Conservation (phyloP, 2,113 vertebrate genomes). For the Procavia capensis region DNA sequence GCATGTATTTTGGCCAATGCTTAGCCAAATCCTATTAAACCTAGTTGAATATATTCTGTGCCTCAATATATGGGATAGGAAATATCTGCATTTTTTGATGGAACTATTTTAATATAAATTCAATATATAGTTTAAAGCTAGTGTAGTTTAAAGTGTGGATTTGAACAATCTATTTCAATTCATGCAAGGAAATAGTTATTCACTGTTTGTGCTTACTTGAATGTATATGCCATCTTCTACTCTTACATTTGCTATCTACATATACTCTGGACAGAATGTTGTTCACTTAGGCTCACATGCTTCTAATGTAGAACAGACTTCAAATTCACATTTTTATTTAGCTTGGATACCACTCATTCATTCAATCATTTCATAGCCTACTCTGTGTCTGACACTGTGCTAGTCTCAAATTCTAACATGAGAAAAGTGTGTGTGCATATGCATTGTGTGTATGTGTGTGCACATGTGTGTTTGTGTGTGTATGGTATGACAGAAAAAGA, state of each 20-base stretch:
- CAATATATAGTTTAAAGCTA: conserved; percentile 11
- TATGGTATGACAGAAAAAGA: too few relatives aligned
- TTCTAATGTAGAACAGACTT: background rate
- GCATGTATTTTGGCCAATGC: background rate
- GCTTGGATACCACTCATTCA: background rate
- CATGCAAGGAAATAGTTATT: background rate
- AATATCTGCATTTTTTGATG: conserved; percentile 49
- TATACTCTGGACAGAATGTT: background rate
- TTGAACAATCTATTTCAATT: background rate
- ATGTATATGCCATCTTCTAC: background rate
- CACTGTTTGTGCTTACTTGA: background rate
- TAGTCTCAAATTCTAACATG: background rate
- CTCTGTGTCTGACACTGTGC: background rate
- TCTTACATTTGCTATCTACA: background rate
- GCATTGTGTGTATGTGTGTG: too few relatives aligned
- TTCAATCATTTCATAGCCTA: background rate
- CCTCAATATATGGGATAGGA: background rate
- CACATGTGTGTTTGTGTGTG: background rate
- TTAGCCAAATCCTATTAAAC: conserved; percentile 7
- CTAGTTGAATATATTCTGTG: background rate
- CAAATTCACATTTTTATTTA: conserved; percentile 1
- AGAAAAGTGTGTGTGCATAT: background rate
- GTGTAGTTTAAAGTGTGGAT: too few relatives aligned
- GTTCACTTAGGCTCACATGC: background rate
- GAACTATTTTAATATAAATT: conserved; percentile 3